Evolutionary conservation across 2,888 invertebrate species (phyloP).

Genomic region (Melipona bicolor): DNA sequence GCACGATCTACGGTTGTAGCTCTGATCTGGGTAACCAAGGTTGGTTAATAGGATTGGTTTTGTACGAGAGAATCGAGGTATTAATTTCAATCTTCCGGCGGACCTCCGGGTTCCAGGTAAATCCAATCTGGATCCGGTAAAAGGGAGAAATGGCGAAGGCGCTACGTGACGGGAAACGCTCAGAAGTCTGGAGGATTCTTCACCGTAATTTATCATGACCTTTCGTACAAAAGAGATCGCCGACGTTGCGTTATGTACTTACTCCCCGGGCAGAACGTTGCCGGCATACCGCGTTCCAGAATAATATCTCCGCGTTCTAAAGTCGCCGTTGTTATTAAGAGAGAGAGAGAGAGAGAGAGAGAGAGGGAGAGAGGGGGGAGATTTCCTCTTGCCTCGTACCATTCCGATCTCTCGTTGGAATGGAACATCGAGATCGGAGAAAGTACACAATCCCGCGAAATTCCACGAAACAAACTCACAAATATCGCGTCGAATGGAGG

Average conservation of each 20-base stretch:
- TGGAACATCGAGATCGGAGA: neutral
- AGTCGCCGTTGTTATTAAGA: neutral
- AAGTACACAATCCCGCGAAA: neutral
- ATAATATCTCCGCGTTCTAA: conserved; percentile 3
- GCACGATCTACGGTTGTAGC: neutral
- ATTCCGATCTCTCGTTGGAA: neutral
- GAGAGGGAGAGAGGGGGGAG: neutral
- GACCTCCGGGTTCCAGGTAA: conserved; percentile 9
- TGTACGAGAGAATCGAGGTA: conserved; percentile 1
- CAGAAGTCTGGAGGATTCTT: conserved; percentile 21
- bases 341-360: neutral
- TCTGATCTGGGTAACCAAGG: neutral
- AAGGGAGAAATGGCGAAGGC: conserved; percentile 32
- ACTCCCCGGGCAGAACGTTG: neutral
- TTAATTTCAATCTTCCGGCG: conserved; percentile 41
- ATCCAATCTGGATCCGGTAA: conserved; percentile 49
- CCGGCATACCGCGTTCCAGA: neutral
- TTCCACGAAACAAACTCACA: neutral
- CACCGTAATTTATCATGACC: conserved; percentile 61
- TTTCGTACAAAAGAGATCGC: conserved; percentile 39
- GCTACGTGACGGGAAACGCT: conserved; percentile 57
- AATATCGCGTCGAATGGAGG: neutral
- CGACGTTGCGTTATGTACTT: conserved; percentile 18
- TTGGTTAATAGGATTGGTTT: neutral
- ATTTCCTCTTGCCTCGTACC: neutral